Evolutionary conservation across 2,113 vertebrate genomes (phyloP), one percentile per base, ranked within the genome.

Genomic region (Hipposideros armiger): DNA sequence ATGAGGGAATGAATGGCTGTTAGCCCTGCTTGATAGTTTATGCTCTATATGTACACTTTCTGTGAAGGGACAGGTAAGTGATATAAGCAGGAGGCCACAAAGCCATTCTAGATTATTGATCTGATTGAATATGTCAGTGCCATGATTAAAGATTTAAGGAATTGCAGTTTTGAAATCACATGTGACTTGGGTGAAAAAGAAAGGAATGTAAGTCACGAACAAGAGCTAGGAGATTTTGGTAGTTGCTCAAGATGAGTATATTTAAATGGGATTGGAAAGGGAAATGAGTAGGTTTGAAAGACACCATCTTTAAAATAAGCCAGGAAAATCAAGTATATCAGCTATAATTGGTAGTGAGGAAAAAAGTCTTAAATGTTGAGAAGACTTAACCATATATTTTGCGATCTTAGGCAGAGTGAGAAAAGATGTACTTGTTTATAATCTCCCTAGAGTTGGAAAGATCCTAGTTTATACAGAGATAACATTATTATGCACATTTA

Each of bases 201-300:
- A 86, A 87, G 9, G 22, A 5, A 72, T 36, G 0, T 52, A 45
- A 94, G 20, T 87, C 19, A 94, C 67, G 66, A 92, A 72, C 9
- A 40, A 87, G 3, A 56, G 11, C 56, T 67, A 85, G 28, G 47
- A 67, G 30, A 66, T 76, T 60, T 64, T 94, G 47, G 86, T 15
- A 95, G 6, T 52, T 83, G 66, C 30, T 60, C 73, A 78, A 87
- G 28, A 47, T 77, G n/a, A 56, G 30, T 69, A 73, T 72, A 91
- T 52, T 87, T 92, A 87, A 95, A 77, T 90, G 28, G 28, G 54
- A 67, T 28, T 80, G 16, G 66, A 80, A 95, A 92, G 87, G 70
- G 40, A 95, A 97, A 64, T 81, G n/a, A 60, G 20, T 96, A 93
- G 45, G 24, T 94, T 95, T 96, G 40, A 93, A 94, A 87, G 83